Evolutionary conservation across 2,888 invertebrate species (phyloP).

Genomic region (Volucella zonaria): DNA sequence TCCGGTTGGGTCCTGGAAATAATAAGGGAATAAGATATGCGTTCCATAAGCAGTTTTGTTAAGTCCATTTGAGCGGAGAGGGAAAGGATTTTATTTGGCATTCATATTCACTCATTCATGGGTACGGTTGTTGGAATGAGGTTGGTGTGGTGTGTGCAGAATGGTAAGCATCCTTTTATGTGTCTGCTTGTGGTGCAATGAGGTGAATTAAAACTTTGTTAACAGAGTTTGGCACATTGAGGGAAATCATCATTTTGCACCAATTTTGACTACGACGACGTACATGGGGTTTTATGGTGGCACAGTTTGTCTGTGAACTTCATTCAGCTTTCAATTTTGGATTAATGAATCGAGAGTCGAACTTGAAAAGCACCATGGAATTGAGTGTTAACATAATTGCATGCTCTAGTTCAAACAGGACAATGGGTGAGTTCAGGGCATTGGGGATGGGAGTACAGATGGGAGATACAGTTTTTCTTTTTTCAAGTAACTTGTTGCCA

Average conservation of each 20-base stretch:
- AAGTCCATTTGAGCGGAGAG: constrained; percentile 44
- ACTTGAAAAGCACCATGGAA: constrained; percentile 7
- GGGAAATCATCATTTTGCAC: too few relatives aligned
- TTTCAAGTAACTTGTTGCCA: too few relatives aligned
- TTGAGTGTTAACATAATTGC: constrained; percentile 12
- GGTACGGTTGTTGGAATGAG: not conserved
- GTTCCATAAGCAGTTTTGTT: not conserved
- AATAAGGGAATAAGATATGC: constrained; percentile 18
- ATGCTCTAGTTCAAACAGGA: not conserved
- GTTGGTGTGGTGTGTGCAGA: constrained; percentile 5
- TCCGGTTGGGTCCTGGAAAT: constrained; percentile 37
- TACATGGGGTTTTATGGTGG: not conserved
- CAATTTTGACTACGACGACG: not conserved
- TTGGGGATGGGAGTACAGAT: too few relatives aligned
- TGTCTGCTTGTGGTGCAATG: too few relatives aligned
- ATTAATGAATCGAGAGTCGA: not conserved
- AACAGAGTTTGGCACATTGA: too few relatives aligned
- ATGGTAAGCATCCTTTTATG: constrained; percentile 10
- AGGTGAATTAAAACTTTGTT: too few relatives aligned
- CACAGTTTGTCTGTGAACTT: not conserved
- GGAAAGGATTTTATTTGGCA: constrained; percentile 20
- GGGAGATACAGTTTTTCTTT: too few relatives aligned
- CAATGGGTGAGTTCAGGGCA: too few relatives aligned
- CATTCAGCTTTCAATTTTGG: constrained; percentile 5
- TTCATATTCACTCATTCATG: too few relatives aligned